Evolutionary conservation across 2,888 invertebrate genomes (phyloP).

Genomic region (Hyposoter dolosus): DNA sequence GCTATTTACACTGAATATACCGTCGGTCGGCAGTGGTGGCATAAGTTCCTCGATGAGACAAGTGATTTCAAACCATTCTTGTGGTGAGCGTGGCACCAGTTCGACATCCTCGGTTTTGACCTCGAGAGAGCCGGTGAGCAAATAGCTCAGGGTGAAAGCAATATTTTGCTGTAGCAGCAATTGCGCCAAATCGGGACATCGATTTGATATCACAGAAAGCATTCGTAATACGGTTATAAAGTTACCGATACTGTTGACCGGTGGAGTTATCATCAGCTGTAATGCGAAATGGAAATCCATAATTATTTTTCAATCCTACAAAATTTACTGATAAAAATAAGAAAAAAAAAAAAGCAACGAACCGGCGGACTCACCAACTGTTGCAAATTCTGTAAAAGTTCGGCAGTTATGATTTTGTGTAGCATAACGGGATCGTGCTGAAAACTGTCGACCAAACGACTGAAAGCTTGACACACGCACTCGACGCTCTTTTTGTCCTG

Average conservation of each 20-base stretch:
- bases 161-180: conserved; percentile 97
- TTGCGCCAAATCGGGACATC: conserved; percentile 97
- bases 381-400: conserved; percentile 96
- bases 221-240: conserved; percentile 98
- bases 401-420: conserved; percentile 97
- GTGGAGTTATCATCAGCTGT: conserved; percentile 96
- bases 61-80: conserved; percentile 98
- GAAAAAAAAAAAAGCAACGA: neutral
- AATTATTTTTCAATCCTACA: neutral
- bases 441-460: conserved; percentile 98
- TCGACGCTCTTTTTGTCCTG: conserved; percentile 99
- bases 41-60: conserved; percentile 98
- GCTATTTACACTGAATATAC: conserved; percentile 97
- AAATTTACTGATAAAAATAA: neutral
- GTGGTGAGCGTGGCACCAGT: conserved; percentile 95
- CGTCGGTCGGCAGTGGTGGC: conserved; percentile 97
- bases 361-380: conserved; percentile 89
- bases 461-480: conserved; percentile 98
- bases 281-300: neutral
- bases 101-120: conserved; percentile 90
- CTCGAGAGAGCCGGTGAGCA: conserved; percentile 95
- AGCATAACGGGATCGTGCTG: conserved; percentile 95
- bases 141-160: conserved; percentile 96
- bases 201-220: conserved; percentile 98
- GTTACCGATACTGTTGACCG: conserved; percentile 97